These are phyloP conservation scores for Solenodon paradoxus DNA, from an alignment of 2,113 vertebrate genomes.

Conservation along the genomic window DNA sequence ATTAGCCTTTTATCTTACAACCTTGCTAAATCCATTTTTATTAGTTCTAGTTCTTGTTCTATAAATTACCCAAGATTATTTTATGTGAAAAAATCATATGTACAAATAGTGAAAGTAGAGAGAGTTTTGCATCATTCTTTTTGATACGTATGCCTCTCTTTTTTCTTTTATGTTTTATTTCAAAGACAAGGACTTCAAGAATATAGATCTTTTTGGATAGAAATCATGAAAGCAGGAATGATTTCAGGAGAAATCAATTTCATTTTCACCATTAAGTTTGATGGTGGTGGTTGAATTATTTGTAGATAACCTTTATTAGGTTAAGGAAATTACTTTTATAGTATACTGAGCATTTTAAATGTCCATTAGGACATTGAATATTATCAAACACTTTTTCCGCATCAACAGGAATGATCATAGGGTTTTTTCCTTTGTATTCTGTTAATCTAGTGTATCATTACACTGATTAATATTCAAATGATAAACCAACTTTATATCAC, in stretches of 20 bases:
- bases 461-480: neutral
- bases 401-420: neutral
- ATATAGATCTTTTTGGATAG: neutral
- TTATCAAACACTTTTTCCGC: neutral
- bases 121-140: neutral
- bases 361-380: neutral
- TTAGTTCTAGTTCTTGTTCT: neutral
- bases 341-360: neutral
- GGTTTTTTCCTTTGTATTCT: neutral
- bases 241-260: neutral
- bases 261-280: neutral
- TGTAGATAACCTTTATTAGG: neutral
- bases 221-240: neutral
- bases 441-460: neutral
- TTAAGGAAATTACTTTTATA: neutral
- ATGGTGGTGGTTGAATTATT: neutral
- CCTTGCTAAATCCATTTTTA: neutral
- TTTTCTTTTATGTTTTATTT: neutral
- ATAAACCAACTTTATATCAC: neutral
- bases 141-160: neutral
- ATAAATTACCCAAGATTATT: neutral
- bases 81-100: neutral
- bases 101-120: neutral
- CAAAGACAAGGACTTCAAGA: neutral
- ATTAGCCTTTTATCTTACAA: too few relatives aligned